phyloP scores from a whole-genome alignment of 1,140 invertebrate genomes.

The Helicoverpa zea region DNA sequence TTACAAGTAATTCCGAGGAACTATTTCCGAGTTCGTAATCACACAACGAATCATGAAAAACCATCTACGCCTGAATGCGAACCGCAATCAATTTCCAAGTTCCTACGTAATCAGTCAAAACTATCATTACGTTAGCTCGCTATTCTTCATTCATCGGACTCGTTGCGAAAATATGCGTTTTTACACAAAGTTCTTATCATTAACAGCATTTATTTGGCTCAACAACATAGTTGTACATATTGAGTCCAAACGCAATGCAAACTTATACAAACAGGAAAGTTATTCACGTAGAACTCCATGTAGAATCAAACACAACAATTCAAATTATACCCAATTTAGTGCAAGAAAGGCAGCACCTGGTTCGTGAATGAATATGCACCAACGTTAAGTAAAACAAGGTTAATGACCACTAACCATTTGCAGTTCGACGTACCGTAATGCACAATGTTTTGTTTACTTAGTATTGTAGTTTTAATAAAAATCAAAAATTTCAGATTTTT shows the following conservation, averaged over 20 bases:
- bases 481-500: too few species aligned
- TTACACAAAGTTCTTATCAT: not conserved
- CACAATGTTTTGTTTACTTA: not conserved
- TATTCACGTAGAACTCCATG: too few species aligned
- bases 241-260: too few species aligned
- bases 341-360: not conserved
- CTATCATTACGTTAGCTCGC: constrained; percentile 56
- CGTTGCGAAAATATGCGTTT: constrained; percentile 4
- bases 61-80: constrained; percentile 66
- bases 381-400: constrained; percentile 16
- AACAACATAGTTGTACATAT: too few species aligned
- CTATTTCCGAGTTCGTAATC: constrained; percentile 73
- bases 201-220: not conserved
- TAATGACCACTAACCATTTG: not conserved
- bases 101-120: constrained; percentile 70
- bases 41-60: constrained; percentile 61
- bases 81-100: constrained; percentile 54
- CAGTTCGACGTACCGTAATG: not conserved
- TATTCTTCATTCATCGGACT: constrained; percentile 26
- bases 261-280: too few species aligned
- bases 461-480: too few species aligned
- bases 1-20: constrained; percentile 57
- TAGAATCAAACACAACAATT: too few species aligned
- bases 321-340: not conserved
- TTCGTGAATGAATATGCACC: not conserved